phyloP scores from a whole-genome alignment of 2,888 invertebrate genomes.

The Emmelina monodactyla region DNA sequence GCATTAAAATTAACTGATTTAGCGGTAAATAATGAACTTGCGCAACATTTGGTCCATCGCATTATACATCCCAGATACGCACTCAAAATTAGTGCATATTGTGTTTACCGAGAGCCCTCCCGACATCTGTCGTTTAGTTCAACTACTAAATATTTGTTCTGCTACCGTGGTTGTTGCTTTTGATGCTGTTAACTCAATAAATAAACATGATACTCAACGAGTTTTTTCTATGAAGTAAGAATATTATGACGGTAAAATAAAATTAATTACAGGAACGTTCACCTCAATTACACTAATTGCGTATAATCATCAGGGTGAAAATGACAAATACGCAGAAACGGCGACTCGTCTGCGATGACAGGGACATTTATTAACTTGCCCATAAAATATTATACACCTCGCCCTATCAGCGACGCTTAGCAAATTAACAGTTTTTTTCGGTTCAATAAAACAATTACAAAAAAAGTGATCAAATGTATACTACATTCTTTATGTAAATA shows the following conservation, averaged over 20 bases:
- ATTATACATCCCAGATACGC: not conserved
- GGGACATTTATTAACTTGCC: conserved; percentile 40
- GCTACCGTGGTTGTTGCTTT: too few relatives aligned
- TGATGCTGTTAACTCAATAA: too few relatives aligned
- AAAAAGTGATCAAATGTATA: too few relatives aligned
- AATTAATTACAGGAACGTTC: not conserved
- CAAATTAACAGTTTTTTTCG: too few relatives aligned
- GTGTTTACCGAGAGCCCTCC: conserved; percentile 36
- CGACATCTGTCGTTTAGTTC: conserved; percentile 43
- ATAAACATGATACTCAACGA: too few relatives aligned
- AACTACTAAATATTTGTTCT: conserved; percentile 27
- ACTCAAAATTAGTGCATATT: conserved; percentile 45
- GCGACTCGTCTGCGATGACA: conserved; percentile 43
- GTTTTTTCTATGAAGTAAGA: too few relatives aligned
- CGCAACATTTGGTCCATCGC: conserved; percentile 24
- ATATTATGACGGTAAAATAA: too few relatives aligned
- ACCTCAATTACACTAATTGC: conserved; percentile 26
- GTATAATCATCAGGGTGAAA: conserved; percentile 26
- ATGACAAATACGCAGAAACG: conserved; percentile 52
- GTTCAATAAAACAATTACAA: too few relatives aligned
- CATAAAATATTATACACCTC: conserved; percentile 38
- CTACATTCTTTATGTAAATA: too few relatives aligned
- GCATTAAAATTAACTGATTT: conserved; percentile 5
- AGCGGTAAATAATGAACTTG: conserved; percentile 32
- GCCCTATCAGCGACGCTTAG: too few relatives aligned